These are phyloP conservation scores for Ictalurus punctatus DNA, from an alignment of 2,113 vertebrate species.

Conservation along the genomic window DNA sequence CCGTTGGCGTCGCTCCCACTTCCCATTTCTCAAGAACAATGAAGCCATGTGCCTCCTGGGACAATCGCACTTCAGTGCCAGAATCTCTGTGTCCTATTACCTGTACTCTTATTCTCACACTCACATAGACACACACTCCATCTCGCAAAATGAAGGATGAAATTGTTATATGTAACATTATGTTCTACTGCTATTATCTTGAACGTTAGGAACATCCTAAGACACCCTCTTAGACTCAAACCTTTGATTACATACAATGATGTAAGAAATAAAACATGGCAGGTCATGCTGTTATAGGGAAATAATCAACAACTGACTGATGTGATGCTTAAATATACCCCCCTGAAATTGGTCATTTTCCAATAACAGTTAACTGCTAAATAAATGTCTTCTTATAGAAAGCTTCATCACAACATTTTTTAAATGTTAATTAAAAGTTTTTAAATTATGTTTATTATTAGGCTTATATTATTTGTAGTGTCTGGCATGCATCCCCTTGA, in stretches of 20 bases:
- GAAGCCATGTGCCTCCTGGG: conserved; percentile 23
- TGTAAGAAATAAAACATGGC: neutral
- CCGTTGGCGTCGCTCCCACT: conserved; percentile 42
- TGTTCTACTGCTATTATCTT: neutral
- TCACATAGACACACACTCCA: conserved; percentile 5
- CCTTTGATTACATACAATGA: neutral
- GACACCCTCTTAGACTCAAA: neutral
- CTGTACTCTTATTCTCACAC: conserved; percentile 24
- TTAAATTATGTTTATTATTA: neutral
- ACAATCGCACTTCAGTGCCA: conserved; percentile 20
- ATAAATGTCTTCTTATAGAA: neutral
- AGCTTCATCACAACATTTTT: neutral
- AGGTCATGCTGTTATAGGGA: neutral
- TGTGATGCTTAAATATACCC: neutral
- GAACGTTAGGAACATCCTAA: neutral
- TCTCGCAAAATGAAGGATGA: neutral
- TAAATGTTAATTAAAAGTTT: neutral
- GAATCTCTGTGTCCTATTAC: conserved; percentile 22
- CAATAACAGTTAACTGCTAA: neutral
- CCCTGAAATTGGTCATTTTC: neutral
- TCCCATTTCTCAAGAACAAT: conserved; percentile 56
- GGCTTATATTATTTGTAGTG: neutral
- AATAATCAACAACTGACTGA: neutral
- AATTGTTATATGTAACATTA: neutral
- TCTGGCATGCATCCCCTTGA: neutral